Base-by-base conservation (phyloP, 1,140 invertebrate genomes). In the Hycleus cichorii region DNA sequence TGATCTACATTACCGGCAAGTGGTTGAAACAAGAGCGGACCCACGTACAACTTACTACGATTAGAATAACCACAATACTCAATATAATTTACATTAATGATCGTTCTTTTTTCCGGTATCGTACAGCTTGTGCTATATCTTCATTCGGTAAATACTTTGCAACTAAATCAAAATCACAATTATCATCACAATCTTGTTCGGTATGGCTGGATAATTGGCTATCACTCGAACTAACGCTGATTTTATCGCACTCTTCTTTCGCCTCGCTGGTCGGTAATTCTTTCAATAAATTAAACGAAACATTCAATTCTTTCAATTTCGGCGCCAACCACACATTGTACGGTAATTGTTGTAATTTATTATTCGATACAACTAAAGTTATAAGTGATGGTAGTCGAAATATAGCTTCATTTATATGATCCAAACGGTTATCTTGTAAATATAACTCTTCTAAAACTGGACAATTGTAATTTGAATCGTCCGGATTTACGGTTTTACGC, bases 301-400 rank as follows among this genome's bases (percentile, higher is more conserved):
- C 85, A 74, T 97, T 97, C 8, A 98, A 72, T 73, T 97, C 95
- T 56, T 90, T 83, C 25, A 98, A 75, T 59, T 88, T 88, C 0
- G 91, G 90, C 1, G 92, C 83, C n/a, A 81, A 76, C 97, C 97
- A 99, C 73, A 98, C 78, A 57, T 87, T 85, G 47, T 86, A 82
- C 0, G 95, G 94, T 39, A 98, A 71, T 49, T 80, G 77, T 44
- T 89, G 87, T n/a, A 99, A 75, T 72, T 93, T 93, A 73, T 99
- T 99, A 69, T 96, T 93, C 0, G 93, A 93, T 0, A 95, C 83
- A 73, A 98, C 94, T 61, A 98, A 77, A 3, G 88, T 87, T 18
- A 84, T 80, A 1, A 99, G 75, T 0, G 82, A 75, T 0, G 92
- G 91, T 42, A 98, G 78, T 24, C 82, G 80, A 74, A 97, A 93